Conservation (phyloP, 2,888 invertebrate species). For the Cephus pygmeus region DNA sequence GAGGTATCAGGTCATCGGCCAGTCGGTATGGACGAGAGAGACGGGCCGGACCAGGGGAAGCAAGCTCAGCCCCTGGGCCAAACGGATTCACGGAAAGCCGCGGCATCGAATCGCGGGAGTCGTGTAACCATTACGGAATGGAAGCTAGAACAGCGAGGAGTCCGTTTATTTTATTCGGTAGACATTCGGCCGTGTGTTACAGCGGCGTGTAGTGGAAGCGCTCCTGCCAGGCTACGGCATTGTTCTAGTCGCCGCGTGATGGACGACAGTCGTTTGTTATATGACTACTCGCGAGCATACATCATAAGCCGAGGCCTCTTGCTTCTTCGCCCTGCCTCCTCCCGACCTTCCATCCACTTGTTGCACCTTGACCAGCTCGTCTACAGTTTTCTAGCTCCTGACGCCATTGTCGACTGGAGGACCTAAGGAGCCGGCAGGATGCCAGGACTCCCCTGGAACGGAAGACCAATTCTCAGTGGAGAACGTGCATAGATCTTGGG, state of each 20-base stretch:
- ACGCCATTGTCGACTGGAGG: neutral
- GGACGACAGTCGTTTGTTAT: constrained; percentile 52
- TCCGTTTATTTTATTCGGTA: constrained; percentile 24
- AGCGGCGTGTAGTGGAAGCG: constrained; percentile 21
- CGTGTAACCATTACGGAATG: constrained; percentile 41
- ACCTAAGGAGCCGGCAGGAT: neutral
- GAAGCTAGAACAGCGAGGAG: constrained; percentile 46
- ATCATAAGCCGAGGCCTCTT: constrained; percentile 23
- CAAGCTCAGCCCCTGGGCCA: neutral
- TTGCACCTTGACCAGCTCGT: neutral
- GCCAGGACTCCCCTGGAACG: neutral
- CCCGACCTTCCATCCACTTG: neutral
- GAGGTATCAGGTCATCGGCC: neutral
- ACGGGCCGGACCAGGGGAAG: neutral
- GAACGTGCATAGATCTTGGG: neutral
- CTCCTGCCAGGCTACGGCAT: constrained; percentile 33
- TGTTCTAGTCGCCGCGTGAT: constrained; percentile 52
- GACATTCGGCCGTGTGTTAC: constrained; percentile 22
- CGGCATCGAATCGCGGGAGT: constrained; percentile 15
- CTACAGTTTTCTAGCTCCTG: neutral
- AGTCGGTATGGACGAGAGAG: neutral
- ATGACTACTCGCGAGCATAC: constrained; percentile 41
- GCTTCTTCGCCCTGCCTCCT: neutral
- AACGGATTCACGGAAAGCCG: constrained; percentile 1
- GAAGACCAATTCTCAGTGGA: neutral